phyloP scores from a whole-genome alignment of 2,888 invertebrate species.

The Xanthia togata region DNA sequence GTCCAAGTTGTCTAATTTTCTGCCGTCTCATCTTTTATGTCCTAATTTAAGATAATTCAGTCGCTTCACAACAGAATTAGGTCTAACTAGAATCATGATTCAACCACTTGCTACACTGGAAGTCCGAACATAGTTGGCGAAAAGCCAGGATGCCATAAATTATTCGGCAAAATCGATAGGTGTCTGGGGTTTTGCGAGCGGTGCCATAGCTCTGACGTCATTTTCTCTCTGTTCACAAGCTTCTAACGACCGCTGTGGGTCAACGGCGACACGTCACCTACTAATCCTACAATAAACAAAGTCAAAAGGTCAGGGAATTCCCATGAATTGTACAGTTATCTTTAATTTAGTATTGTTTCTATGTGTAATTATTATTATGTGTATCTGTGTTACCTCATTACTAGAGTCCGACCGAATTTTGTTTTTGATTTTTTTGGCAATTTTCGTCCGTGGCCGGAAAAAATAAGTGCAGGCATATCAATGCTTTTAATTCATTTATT shows the following conservation, averaged over 20 bases:
- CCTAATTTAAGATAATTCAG: conserved; percentile 1
- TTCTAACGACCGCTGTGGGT: conserved; percentile 32
- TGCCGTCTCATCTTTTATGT: too few relatives aligned
- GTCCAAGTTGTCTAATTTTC: not conserved
- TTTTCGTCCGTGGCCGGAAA: not conserved
- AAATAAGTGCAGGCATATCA: too few relatives aligned
- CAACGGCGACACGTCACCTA: not conserved
- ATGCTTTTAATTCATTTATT: not conserved
- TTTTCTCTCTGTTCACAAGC: conserved; percentile 19
- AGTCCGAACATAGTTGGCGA: conserved; percentile 28
- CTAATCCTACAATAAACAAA: conserved; percentile 12
- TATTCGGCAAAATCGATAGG: conserved; percentile 50
- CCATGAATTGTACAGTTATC: conserved; percentile 35
- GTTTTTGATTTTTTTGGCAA: not conserved
- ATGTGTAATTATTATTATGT: too few relatives aligned
- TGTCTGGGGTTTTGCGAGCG: conserved; percentile 25
- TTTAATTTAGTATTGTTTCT: conserved; percentile 38
- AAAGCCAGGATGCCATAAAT: conserved; percentile 32
- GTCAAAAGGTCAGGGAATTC: conserved; percentile 41
- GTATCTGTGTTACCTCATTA: not conserved
- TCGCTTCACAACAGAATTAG: conserved; percentile 1
- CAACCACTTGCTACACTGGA: conserved; percentile 7
- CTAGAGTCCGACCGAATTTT: not conserved
- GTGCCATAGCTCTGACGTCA: conserved; percentile 53
- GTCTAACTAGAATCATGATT: conserved; percentile 28